Base-by-base conservation (phyloP, 2,113 vertebrate genomes). In the Oryzias javanicus region DNA sequence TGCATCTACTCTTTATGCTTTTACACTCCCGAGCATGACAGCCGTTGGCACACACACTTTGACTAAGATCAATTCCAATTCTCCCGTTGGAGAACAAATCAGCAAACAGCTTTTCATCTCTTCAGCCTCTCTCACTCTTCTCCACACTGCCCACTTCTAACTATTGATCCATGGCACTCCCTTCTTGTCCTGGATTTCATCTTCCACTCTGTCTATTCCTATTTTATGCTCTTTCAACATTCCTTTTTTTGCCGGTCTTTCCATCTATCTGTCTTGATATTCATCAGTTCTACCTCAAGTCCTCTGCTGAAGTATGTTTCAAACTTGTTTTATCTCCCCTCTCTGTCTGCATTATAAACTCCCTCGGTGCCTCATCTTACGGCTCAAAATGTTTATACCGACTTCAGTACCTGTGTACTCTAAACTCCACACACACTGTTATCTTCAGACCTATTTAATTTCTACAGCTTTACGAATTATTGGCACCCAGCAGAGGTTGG, bases 41-140 rank as follows among this genome's bases (percentile, higher is more conserved):
- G 49, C 49, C 63, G 47, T 40, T 17, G 16, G 42, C 41, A 67
- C 27, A 55, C 71, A 73, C 67, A 72, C 66, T 58, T 62, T 67
- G 45, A 76, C 57, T 19, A 4, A 55, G 78, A 88, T 88, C 88
- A 88, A 89, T 89, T 88, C 82, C 81, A 89, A 88, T 89, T 88
- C 83, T 77, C 64, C 63, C 66, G 74, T 85, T 74, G 75, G 67
- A 54, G 74, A 86, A 74, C 78, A 79, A 83, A 83, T 79, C 78
- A 81, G 70, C 63, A 83, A 72, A 74, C 59, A 80, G 72, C 62
- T 84, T 84, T 87, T 89, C 80, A 89, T 89, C 78, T 87, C 74
- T 64, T 79, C 71, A 64, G 59, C 52, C 57, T 73, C 42, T 49
- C 71, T 60, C 53, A 44, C 70, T 85, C 69, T 74, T 65, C 60